Evolutionary conservation across 2,888 invertebrate genomes (phyloP), one percentile per base, ranked within the genome.

Genomic region (Agonopterix heracliana): DNA sequence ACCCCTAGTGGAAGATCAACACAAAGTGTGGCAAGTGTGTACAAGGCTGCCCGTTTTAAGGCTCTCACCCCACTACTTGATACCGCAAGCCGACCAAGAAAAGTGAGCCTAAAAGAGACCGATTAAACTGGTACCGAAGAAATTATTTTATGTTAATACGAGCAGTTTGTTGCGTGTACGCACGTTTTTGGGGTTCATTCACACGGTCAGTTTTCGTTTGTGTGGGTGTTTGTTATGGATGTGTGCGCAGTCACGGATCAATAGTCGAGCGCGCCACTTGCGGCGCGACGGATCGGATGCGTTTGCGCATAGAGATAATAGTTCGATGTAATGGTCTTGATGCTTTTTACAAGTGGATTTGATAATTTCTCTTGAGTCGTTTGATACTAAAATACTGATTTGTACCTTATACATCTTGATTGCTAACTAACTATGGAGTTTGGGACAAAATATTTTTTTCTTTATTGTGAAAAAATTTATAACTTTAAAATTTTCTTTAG

Each of bases 31-130:
- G 76, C 75, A 67, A 58, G 73, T 63, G 60, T 67, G 79, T 74
- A 75, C 74, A 78, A 74, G 71, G 57, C 81, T 69, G 77, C 64
- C 78, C 73, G 84, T 88, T 88, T 81, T 88, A 87, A 87, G 78
- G 72, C 71, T 67, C 71, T 72, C 74, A 82, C 86, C 88, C 88
- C 88, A 84, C 87, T 78, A 71, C 79, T 58, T 57, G 65, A 57
- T 61, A 57, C 67, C 69, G 68, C 53, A 52, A 57, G 55, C 53
- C 62, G 63, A 50, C 66, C 76, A 78, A 80, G 83, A 81, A 85
- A 85, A 82, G 79, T 77, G 81, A 78, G 76, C 81, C 80, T 71
- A 74, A 82, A 79, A 69, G 74, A 71, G 74, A 63, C 60, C 78
- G 83, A 82, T 82, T 79, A 79, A 82, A 82, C 75, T 71, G 67